phyloP scores from a whole-genome alignment of 2,888 invertebrate genomes.

The Apodemia duryi region DNA sequence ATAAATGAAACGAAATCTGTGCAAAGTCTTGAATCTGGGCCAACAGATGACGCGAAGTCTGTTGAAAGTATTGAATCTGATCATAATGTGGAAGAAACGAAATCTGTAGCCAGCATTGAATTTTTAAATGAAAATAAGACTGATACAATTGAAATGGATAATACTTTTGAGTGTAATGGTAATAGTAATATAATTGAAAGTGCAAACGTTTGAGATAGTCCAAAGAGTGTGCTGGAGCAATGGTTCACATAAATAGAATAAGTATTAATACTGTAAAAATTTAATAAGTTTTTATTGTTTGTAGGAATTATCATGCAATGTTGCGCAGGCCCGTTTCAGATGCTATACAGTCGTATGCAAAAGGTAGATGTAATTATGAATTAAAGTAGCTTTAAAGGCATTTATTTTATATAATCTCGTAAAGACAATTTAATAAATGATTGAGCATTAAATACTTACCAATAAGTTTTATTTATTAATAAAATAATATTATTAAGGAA shows the following conservation, averaged over 20 bases:
- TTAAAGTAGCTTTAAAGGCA: conserved; percentile 9
- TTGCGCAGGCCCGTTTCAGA: not conserved
- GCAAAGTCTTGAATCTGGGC: conserved; percentile 10
- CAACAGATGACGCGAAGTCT: not conserved
- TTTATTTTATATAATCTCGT: conserved; percentile 10
- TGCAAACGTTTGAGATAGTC: not conserved
- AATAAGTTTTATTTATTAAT: not conserved
- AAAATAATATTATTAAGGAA: too few relatives aligned
- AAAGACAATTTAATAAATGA: not conserved
- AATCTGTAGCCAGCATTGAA: not conserved
- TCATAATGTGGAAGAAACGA: not conserved
- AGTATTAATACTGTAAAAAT: conserved; percentile 2
- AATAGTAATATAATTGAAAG: conserved; percentile 4
- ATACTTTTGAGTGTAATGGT: not conserved
- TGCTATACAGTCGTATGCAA: conserved; percentile 1
- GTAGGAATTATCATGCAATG: not conserved
- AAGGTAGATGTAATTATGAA: not conserved
- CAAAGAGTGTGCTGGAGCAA: not conserved
- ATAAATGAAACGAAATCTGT: not conserved
- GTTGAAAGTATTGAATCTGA: not conserved
- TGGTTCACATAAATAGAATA: conserved; percentile 1
- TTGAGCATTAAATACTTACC: not conserved
- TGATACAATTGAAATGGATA: conserved; percentile 3
- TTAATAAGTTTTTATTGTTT: not conserved
- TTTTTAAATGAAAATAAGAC: conserved; percentile 1